phyloP scores from a whole-genome alignment of 2,797 vertebrate genomes.

The Urosaurus nigricauda region DNA sequence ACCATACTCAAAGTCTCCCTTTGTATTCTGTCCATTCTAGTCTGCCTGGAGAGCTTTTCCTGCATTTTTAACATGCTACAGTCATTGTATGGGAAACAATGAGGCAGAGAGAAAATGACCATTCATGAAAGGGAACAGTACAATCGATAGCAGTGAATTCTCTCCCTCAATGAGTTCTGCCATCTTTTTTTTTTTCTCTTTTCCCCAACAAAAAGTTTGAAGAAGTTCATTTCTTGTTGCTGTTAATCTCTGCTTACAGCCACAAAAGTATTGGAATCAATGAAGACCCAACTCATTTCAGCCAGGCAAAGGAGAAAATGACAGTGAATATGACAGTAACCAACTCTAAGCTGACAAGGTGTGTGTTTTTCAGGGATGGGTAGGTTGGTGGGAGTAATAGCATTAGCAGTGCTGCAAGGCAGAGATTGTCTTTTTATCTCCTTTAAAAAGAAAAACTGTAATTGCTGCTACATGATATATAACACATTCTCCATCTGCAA shows the following conservation, averaged over 20 bases:
- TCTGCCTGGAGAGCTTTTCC: conserved; percentile 16
- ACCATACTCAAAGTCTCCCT: conserved; percentile 50
- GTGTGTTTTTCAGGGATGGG: neutral
- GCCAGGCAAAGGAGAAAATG: conserved; percentile 52
- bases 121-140: conserved; percentile 5
- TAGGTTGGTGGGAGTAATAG: conserved; percentile 31
- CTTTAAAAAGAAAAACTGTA: conserved; percentile 39
- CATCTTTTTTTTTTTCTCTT: conserved; percentile 17
- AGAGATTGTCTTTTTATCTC: conserved; percentile 43
- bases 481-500: conserved; percentile 54
- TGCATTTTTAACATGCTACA: conserved; percentile 50
- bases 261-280: conserved; percentile 38
- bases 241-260: conserved; percentile 31
- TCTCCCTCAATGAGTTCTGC: conserved; percentile 50
- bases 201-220: conserved; percentile 50
- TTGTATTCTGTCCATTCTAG: conserved; percentile 45
- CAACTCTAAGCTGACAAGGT: conserved; percentile 43
- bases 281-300: conserved; percentile 24
- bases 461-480: conserved; percentile 71
- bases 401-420: conserved; percentile 51
- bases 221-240: conserved; percentile 42
- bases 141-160: conserved; percentile 38
- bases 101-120: conserved; percentile 29
- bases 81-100: conserved; percentile 36
- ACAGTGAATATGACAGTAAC: conserved; percentile 49